phyloP scores from a whole-genome alignment of 2,797 vertebrate species.

The Halcyon chelicuti region DNA sequence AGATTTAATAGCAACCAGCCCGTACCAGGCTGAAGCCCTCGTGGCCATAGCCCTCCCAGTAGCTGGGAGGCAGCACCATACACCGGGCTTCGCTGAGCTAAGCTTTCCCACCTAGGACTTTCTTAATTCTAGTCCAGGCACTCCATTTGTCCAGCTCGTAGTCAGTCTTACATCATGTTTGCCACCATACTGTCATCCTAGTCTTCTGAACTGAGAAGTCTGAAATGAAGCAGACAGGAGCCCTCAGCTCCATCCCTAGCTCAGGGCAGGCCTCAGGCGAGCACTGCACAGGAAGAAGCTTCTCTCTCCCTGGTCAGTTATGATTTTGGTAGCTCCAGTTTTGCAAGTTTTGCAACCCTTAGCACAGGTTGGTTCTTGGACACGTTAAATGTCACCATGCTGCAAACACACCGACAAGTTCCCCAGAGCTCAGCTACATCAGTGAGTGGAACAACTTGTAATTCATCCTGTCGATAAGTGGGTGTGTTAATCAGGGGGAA shows the following conservation, averaged over 20 bases:
- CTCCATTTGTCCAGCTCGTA: not conserved
- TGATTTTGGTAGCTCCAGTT: not conserved
- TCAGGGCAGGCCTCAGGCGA: not conserved
- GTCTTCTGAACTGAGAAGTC: not conserved
- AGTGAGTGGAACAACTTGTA: slow-evolving; percentile 28
- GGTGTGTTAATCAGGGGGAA: slow-evolving; percentile 58
- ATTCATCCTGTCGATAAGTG: slow-evolving; percentile 43
- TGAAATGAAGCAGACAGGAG: not conserved
- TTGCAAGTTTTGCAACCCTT: not conserved
- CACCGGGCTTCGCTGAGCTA: rapidly evolving
- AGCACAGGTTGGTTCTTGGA: rapidly evolving
- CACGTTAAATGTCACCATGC: not conserved
- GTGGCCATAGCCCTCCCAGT: not conserved
- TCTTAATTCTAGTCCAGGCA: not conserved
- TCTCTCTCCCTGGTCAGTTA: not conserved
- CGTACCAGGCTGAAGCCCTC: not conserved
- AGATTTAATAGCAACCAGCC: rapidly evolving
- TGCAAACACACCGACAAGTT: not conserved
- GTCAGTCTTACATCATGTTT: rapidly evolving
- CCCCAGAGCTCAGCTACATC: not conserved
- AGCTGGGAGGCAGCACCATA: not conserved
- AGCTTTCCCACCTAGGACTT: rapidly evolving
- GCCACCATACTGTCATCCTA: rapidly evolving
- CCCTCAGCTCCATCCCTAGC: not conserved
- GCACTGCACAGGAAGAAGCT: not conserved